Evolutionary conservation across 2,888 invertebrate species (phyloP), one percentile per base, ranked within the genome.

Genomic region (Lochmaea capreae): DNA sequence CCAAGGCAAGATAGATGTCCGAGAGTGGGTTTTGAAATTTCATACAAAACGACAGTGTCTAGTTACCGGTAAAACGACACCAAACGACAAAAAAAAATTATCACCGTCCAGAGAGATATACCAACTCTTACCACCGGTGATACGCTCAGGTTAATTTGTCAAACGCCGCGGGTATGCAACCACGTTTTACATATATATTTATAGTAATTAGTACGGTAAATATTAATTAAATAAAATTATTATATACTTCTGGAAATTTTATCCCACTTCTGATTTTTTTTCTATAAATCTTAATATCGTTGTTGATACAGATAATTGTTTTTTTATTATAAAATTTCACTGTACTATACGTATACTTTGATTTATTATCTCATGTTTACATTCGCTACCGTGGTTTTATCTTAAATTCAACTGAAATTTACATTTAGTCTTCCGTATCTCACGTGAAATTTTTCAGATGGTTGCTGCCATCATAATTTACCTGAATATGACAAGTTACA

Each of bases 51-150:
- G 81, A 82, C 82, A 77, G 79, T 79, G 81, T 85, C 81, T 76
- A 77, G 81, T 85, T 85, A 84, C 84, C 77, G 73, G 83, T 84
- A 85, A 84, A 82, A 82, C 81, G 83, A 84, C 81, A 83, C 84
- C 80, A 79, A 75, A 73, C 79, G 76, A 78, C 74, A 77, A 76
- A 73, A 79, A 78, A 75, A 76, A 75, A 76, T 71, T 3, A 33
- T 33, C 63, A 71, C 75, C 65, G 67, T 72, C 76, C 81, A 58
- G 39, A 18, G 12, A 22, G 22, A 22, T 22, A n/a, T 26, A 33
- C 10, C 58, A 22, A 22, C 26, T 57, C 26, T 26, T 59, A 65
- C 18, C 69, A 83, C 85, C 84, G 85, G 85, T 84, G 85, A 85
- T 84, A 85, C 83, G 85, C 83, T 84, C 83, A 80, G 57, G 46